Evolutionary conservation across 2,888 invertebrate species (phyloP).

Genomic region (Malthinus seriepunctatus): DNA sequence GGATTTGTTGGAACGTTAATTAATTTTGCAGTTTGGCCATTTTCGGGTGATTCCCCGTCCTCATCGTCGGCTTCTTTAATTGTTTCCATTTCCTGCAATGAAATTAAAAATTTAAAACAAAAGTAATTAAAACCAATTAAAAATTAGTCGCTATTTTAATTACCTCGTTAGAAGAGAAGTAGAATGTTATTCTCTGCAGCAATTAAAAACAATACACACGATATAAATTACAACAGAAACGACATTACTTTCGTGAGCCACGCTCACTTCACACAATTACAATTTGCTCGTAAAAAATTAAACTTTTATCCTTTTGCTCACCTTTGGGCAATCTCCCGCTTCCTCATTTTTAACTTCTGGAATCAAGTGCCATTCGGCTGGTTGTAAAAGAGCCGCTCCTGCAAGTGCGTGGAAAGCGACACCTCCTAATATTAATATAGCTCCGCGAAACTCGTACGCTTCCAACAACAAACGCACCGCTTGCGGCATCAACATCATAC

Average conservation of each 20-base stretch:
- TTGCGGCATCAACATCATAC: constrained; percentile 80
- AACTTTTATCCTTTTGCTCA: constrained; percentile 31
- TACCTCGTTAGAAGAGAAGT: constrained; percentile 54
- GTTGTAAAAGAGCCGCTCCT: constrained; percentile 70
- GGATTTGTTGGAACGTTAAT: constrained; percentile 47
- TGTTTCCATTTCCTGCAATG: constrained; percentile 67
- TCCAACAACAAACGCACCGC: constrained; percentile 67
- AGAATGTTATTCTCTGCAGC: constrained; percentile 53
- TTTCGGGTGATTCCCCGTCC: constrained; percentile 59
- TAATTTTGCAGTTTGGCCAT: constrained; percentile 43
- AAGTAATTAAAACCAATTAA: no score
- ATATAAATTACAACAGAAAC: not conserved
- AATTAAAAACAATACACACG: constrained; percentile 29
- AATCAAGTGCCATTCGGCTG: constrained; percentile 71
- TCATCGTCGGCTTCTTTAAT: constrained; percentile 70
- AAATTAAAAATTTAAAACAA: not conserved
- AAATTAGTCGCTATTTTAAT: constrained; percentile 13
- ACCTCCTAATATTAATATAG: constrained; percentile 69
- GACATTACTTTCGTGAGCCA: not conserved
- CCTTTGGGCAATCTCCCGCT: constrained; percentile 56
- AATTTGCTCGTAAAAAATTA: not conserved
- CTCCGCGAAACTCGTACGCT: constrained; percentile 67
- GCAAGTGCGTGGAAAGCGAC: constrained; percentile 69
- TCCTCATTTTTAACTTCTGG: constrained; percentile 61
- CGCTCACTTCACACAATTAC: not conserved